Conservation (phyloP, 2,888 invertebrate species). For the Gibbula magus region DNA sequence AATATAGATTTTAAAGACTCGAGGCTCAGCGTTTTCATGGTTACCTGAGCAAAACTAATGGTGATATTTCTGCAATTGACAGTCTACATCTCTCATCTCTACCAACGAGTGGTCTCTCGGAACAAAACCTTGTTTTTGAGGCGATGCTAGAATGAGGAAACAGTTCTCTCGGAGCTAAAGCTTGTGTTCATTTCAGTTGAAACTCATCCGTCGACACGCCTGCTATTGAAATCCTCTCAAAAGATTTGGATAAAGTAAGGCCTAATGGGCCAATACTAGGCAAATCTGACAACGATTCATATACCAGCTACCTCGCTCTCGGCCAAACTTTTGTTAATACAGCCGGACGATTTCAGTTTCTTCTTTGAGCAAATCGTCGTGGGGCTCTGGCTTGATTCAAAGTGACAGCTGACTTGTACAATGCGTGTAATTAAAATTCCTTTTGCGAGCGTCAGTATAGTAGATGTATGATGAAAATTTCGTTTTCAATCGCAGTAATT, state of each 20-base stretch:
- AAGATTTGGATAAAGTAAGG: conserved; percentile 1
- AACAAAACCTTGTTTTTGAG: background rate
- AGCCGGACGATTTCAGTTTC: background rate
- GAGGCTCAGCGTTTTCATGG: background rate
- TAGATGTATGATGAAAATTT: background rate
- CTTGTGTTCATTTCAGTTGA: background rate
- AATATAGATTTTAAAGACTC: conserved; percentile 8
- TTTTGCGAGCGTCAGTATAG: background rate
- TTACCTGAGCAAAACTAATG: conserved; percentile 13
- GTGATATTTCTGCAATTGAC: conserved; percentile 11
- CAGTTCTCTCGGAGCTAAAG: background rate
- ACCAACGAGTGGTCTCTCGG: background rate
- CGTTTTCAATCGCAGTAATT: no score
- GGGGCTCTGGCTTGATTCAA: background rate
- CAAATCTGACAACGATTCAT: conserved; percentile 8
- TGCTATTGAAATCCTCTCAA: conserved; percentile 5
- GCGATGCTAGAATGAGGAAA: background rate
- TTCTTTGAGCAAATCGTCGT: conserved; percentile 10
- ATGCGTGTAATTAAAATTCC: conserved; percentile 8
- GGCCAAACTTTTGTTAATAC: background rate
- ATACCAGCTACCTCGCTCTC: background rate
- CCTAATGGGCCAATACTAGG: conserved; percentile 1
- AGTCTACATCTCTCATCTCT: background rate
- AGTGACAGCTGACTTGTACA: conserved; percentile 3
- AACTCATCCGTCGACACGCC: conserved; percentile 3